Percentiles rank a stretch among this genome's conserved stretches.
Conservation (phyloP, 2,797 vertebrate genomes). For the Morelia viridis region DNA sequence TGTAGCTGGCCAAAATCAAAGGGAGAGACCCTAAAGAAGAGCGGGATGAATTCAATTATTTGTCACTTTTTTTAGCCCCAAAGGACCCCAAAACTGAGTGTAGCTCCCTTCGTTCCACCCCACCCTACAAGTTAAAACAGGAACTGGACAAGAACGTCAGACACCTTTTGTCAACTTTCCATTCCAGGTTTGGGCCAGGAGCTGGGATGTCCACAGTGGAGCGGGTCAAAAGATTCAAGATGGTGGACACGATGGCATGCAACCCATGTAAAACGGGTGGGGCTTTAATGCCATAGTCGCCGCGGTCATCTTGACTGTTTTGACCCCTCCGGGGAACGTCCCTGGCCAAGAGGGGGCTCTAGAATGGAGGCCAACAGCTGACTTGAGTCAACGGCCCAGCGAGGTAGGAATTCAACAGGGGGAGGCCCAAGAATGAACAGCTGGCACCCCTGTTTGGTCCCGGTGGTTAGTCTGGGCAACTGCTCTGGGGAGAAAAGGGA, state of each 20-base stretch:
- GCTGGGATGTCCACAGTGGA: background rate
- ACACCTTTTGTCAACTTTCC: background rate
- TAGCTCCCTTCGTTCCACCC: background rate
- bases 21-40: background rate
- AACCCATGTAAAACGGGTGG: too few relatives aligned
- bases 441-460: too few relatives aligned
- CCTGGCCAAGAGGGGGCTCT: too few relatives aligned
- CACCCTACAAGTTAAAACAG: background rate
- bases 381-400: too few relatives aligned
- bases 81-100: background rate
- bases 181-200: background rate
- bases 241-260: background rate
- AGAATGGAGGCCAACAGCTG: too few relatives aligned
- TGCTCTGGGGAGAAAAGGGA: too few relatives aligned
- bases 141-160: background rate
- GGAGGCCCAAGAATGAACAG: too few relatives aligned
- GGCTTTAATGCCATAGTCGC: too few relatives aligned
- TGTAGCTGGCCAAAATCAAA: background rate
- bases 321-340: too few relatives aligned
- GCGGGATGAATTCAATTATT: background rate
- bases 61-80: background rate
- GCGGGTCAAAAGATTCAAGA: background rate
- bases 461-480: too few relatives aligned
- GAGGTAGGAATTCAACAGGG: too few relatives aligned
- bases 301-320: too few relatives aligned